These are phyloP conservation scores for Atrina japonica DNA, from an alignment of 2,888 invertebrate genomes.

Conservation along the genomic window DNA sequence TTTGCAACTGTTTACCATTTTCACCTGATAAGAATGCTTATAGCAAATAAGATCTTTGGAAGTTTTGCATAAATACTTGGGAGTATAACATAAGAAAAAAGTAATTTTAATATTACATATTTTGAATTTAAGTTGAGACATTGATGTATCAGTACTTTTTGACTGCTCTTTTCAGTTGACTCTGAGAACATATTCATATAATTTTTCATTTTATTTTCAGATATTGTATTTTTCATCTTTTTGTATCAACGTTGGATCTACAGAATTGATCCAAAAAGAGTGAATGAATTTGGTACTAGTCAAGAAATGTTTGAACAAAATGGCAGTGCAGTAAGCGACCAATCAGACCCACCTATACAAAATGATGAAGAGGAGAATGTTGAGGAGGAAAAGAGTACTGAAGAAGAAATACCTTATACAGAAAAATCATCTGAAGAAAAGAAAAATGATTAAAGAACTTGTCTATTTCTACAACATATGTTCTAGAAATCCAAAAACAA, in stretches of 20 bases:
- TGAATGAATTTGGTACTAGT: conserved; percentile 99
- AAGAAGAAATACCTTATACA: conserved; percentile 1
- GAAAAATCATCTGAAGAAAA: conserved; percentile 55
- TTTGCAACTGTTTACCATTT: no score
- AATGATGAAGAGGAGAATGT: no score
- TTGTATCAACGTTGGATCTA: conserved; percentile 99
- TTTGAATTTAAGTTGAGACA: no score
- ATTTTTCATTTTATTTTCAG: conserved; percentile 82
- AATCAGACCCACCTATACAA: conserved; percentile 29
- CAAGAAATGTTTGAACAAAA: conserved; percentile 89
- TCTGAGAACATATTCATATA: no score
- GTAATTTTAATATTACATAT: no score
- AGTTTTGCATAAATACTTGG: no score
- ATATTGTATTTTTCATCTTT: conserved; percentile 99
- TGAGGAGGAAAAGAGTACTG: neutral
- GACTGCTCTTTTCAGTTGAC: no score
- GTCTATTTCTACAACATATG: neutral
- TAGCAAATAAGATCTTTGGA: no score
- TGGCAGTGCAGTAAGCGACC: conserved; percentile 45
- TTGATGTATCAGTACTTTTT: no score
- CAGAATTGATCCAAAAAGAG: conserved; percentile 95
- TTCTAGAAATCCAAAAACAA: no score
- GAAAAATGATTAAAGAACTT: conserved; percentile 63
- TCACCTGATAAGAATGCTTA: no score
- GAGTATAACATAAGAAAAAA: no score